Base-by-base conservation (phyloP, 2,888 invertebrate genomes). In the Octodonta nipae region DNA sequence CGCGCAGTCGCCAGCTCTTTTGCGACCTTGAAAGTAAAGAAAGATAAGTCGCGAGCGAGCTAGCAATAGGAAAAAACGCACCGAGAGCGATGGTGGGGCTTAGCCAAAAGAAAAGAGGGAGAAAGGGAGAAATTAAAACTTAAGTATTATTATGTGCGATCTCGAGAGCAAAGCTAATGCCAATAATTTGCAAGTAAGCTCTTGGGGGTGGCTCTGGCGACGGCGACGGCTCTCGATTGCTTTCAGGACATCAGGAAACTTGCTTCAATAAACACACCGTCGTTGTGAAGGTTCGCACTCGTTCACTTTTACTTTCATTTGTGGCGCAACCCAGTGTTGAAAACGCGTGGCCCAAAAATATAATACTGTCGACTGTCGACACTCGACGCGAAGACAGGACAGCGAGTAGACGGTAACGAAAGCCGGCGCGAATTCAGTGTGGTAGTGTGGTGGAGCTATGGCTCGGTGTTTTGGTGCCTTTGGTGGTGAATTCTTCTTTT, bases 281-380 rank as follows among this genome's bases (percentile, higher is more conserved):
- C 37, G 44, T 44, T 49, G 45, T 46, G 50, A 50, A 52, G 50
- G 48, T 50, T 51, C 46, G 47, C 47, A 43, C 50, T 56, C 54
- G 57, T 53, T 61, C 58, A 63, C 63, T 63, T 63, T 63, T 63
- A 63, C 63, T 63, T 63, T 63, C 62, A 62, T 62, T 62, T 58
- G 61, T 61, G 61, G 58, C 60, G 61, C 60, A 62, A 61, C 54
- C 50, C 50, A 43, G 57, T 54, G 55, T 54, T 52, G 55, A 55
- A 56, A 56, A 57, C 44, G 56, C 54, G 56, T 58, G 60, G 53
- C 59, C 60, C 59, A 58, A 61, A 60, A 59, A 60, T 59, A 58
- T 52, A 51, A 53, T 54, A 50, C 55, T 58, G 56, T 58, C 54
- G 48, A 54, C 51, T 37, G 40, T 38, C 38, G 41, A 30, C 13